Evolutionary conservation across 2,888 invertebrate genomes (phyloP).

Genomic region (Stenichneumon culpator): DNA sequence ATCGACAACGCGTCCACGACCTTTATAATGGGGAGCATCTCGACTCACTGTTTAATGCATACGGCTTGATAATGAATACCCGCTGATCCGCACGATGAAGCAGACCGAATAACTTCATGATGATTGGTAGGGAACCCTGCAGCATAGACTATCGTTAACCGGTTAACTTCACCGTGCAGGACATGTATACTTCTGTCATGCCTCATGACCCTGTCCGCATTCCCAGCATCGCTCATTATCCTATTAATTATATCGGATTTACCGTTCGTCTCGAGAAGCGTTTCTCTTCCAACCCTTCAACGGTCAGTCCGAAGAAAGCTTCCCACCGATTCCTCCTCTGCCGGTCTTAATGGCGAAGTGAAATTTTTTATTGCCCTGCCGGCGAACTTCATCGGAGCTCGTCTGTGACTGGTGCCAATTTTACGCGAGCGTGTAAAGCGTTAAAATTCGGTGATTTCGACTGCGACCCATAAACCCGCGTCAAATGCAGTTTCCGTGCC

Average conservation of each 20-base stretch:
- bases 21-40: slow-evolving; percentile 41
- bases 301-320: slow-evolving; percentile 8
- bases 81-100: slow-evolving; percentile 1
- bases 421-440: neutral
- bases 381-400: neutral
- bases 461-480: too few relatives aligned
- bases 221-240: slow-evolving; percentile 40
- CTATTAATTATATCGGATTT: slow-evolving; percentile 40
- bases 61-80: neutral
- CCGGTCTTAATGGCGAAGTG: slow-evolving; percentile 8
- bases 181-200: slow-evolving; percentile 13
- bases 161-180: slow-evolving; percentile 6
- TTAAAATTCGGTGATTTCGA: neutral
- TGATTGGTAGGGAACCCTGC: neutral
- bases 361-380: slow-evolving; percentile 5
- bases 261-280: slow-evolving; percentile 19
- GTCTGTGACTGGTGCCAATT: neutral
- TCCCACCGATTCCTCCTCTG: neutral
- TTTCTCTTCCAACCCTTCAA: slow-evolving; percentile 11
- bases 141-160: neutral
- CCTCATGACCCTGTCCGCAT: slow-evolving; percentile 24
- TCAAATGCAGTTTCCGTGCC: neutral
- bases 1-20: slow-evolving; percentile 48
- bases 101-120: neutral
- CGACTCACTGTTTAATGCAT: slow-evolving; percentile 24